Base-by-base conservation (phyloP, 2,113 vertebrate species). In the Capreolus pygargus region DNA sequence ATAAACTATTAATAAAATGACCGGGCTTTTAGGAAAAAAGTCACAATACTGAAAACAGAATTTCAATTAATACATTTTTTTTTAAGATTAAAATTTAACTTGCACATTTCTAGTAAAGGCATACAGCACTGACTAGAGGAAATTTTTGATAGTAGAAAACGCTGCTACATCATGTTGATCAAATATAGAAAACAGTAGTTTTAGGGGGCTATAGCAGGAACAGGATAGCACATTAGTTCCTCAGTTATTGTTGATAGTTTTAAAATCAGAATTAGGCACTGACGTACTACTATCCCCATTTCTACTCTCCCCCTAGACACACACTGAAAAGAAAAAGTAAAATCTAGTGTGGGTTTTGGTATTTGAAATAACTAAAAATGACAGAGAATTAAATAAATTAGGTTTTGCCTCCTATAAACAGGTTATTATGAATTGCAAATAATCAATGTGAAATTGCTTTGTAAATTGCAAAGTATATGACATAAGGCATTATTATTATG, bases 1-100 rank as follows among this genome's bases (percentile, higher is more conserved):
- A 94, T 89, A 23, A 91, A 85, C 76, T 90, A 78, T 45, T 96
- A 97, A 95, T 89, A 93, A 96, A 89, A 92, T 84, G 97, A 98
- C 76, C 3, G 57, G 50, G 86, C 39, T 78, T 94, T 70, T 0
- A 89, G 94, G 96, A 95, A 91, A 87, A 76, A 89, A 94, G 47
- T 67, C 14, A 74, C 17, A 97, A 97, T 81, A 78, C 33, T 74
- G 79, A 93, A 76, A 95, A 93, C 76, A 98, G 0, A 17, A 91
- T 86, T 98, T 96, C 86, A 97, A 64, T 64, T 78, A 86, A 79
- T 58, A 57, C 13, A 4, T 85, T 55, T 86, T 39, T 30, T 81
- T 36, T 83, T 1, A 70, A 58, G 30, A 61, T 86, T 8, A 70
- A n/a, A 96, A 83, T 88, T 10, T 97, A 98, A 85, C 5, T 78